Conservation (phyloP, 2,888 invertebrate species). For the Parapristionchus giblindavisi region DNA sequence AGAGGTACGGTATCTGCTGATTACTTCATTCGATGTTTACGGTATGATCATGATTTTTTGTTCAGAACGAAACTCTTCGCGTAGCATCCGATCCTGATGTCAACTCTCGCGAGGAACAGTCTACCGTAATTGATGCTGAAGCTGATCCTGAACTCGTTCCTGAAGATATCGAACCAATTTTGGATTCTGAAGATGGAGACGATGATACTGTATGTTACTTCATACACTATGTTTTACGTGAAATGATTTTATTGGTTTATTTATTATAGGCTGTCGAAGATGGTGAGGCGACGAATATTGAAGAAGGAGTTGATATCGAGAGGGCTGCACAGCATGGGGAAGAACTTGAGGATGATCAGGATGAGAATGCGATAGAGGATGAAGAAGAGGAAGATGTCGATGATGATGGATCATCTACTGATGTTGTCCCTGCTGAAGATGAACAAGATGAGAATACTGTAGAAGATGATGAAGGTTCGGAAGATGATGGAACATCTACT, state of each 20-base stretch:
- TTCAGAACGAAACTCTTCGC: too few relatives aligned
- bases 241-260: too few relatives aligned
- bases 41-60: too few relatives aligned
- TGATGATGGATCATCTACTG: neutral
- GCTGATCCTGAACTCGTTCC: constrained; percentile 3
- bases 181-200: neutral
- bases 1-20: too few relatives aligned
- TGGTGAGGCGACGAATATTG: neutral
- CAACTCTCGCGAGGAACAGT: too few relatives aligned
- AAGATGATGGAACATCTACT: neutral
- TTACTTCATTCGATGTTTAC: too few relatives aligned
- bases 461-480: neutral
- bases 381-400: constrained; percentile 7
- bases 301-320: neutral
- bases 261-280: too few relatives aligned
- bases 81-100: too few relatives aligned
- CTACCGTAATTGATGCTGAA: too few relatives aligned
- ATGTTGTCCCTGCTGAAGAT: neutral
- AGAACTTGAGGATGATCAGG: neutral
- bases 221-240: too few relatives aligned
- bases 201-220: too few relatives aligned
- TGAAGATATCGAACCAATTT: neutral
- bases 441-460: neutral
- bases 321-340: neutral
- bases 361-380: constrained; percentile 8